These are phyloP conservation scores for Zoanthus solanderi DNA, from an alignment of 92 coral and sea anemone species.

Conservation along the genomic window DNA sequence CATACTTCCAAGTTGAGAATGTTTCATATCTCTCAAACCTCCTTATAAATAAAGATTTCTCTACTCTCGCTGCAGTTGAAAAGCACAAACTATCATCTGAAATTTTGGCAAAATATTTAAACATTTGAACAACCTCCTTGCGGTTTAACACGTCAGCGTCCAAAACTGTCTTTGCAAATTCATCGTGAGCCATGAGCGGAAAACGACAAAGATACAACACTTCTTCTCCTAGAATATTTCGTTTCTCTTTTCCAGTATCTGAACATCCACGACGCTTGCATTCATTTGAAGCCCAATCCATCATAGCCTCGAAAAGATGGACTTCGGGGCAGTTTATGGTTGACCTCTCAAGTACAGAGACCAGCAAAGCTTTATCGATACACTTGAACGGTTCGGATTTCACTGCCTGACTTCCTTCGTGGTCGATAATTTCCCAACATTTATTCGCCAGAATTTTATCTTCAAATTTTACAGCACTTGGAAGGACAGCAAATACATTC, in stretches of 20 bases:
- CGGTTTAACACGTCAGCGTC: slow-evolving; percentile 11
- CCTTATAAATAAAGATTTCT: neutral
- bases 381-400: slow-evolving; percentile 57
- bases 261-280: slow-evolving; percentile 11
- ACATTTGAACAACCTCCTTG: slow-evolving; percentile 32
- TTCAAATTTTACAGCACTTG: slow-evolving; percentile 55
- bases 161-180: slow-evolving; percentile 40
- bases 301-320: slow-evolving; percentile 61
- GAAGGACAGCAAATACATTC: slow-evolving; percentile 58
- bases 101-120: neutral
- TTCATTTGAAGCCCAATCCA: neutral
- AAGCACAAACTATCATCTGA: neutral
- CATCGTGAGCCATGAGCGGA: slow-evolving; percentile 50
- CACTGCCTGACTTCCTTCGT: neutral
- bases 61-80: neutral
- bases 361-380: slow-evolving; percentile 47
- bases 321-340: slow-evolving; percentile 63
- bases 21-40: neutral
- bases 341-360: slow-evolving; percentile 57
- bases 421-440: slow-evolving; percentile 56
- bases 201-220: slow-evolving; percentile 39
- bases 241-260: slow-evolving; percentile 24
- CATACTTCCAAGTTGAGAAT: neutral
- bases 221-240: slow-evolving; percentile 54
- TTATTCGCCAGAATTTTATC: slow-evolving; percentile 55